These are phyloP conservation scores for Scolopax mira DNA, from an alignment of 2,113 vertebrate genomes.

Conservation along the genomic window DNA sequence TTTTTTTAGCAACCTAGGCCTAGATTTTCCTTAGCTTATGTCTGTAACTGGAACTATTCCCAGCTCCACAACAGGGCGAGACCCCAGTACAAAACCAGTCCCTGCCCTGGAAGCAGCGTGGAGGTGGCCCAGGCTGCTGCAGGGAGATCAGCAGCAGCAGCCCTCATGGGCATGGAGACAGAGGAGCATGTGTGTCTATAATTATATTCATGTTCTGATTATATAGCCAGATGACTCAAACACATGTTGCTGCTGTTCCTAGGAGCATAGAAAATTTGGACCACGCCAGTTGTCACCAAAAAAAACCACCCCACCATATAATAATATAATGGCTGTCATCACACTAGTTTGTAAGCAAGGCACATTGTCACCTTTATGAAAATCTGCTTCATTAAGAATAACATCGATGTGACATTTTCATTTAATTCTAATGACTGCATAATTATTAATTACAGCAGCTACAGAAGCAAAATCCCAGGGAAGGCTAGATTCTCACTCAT, in stretches of 20 bases:
- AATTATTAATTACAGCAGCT: slow-evolving; percentile 55
- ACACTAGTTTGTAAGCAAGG: neutral
- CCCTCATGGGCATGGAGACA: neutral
- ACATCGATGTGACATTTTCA: neutral
- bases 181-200: neutral
- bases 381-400: slow-evolving; percentile 5
- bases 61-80: neutral
- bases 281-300: neutral
- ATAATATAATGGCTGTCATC: neutral
- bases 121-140: accelerated
- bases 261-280: slow-evolving; percentile 7
- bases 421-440: slow-evolving; percentile 28
- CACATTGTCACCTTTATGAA: slow-evolving; percentile 28
- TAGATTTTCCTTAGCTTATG: neutral
- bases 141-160: neutral
- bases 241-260: slow-evolving; percentile 55
- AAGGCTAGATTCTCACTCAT: neutral
- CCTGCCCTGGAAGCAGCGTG: accelerated
- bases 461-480: slow-evolving; percentile 18
- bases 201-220: slow-evolving; percentile 12
- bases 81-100: neutral
- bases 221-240: slow-evolving; percentile 31
- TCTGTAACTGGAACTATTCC: neutral
- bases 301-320: no score
- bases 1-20: neutral